Conservation (phyloP, 2,797 vertebrate genomes). For the Cercopithecus diana region DNA sequence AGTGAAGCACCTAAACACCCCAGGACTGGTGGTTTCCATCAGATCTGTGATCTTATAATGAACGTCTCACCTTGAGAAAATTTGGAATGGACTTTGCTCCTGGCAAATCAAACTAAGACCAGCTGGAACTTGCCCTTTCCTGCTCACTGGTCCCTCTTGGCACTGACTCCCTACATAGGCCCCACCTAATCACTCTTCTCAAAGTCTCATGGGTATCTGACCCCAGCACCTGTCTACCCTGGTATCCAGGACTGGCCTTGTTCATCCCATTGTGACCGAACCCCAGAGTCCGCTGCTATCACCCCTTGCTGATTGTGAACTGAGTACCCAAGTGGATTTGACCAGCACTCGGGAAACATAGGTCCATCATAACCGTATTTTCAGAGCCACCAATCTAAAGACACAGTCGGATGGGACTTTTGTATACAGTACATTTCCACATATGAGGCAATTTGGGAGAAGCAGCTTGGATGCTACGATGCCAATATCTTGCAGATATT, state of each 20-base stretch:
- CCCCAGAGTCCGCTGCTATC: background rate
- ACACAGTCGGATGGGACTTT: background rate
- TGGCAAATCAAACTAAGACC: conserved; percentile 1
- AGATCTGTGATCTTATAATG: background rate
- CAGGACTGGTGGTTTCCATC: background rate
- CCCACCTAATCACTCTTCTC: background rate
- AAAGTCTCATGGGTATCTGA: background rate
- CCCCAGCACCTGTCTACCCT: background rate
- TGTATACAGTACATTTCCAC: background rate
- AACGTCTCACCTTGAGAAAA: background rate
- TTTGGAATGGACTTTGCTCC: background rate
- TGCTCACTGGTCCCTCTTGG: background rate
- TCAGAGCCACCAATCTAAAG: background rate
- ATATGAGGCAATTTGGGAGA: background rate
- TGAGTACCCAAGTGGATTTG: background rate
- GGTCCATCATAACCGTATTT: background rate
- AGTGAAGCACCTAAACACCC: background rate
- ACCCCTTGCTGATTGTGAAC: background rate
- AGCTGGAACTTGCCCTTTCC: background rate
- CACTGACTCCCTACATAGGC: background rate
- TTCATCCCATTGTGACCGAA: background rate
- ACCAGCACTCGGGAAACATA: background rate
- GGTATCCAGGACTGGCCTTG: background rate
- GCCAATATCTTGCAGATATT: background rate
- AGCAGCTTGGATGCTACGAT: background rate